Base-by-base conservation (phyloP, 2,797 vertebrate species). In the Cephalopachus bancanus region DNA sequence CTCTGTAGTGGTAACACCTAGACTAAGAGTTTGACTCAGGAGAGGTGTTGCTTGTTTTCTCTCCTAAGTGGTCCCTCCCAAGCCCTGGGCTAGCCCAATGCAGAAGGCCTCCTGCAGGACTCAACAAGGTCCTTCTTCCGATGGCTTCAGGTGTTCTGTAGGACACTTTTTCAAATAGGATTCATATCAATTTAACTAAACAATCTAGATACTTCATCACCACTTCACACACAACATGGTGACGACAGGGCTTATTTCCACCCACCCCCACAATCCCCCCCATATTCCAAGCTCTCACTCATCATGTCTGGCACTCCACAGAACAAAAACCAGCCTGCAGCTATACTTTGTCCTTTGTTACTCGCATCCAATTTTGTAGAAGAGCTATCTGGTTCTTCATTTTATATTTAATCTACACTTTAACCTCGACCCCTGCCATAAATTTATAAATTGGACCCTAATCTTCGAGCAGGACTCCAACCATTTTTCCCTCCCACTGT, bases 331-430 rank as follows among this genome's bases (percentile, higher is more conserved):
- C 28, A 57, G 55, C 19, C 60, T 57, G 72, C 65, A 55, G 71
- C 51, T 65, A 53, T 7, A 24, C 14, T 28, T 22, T 17, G 69
- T 74, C 60, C 91, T 94, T 44, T 59, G 76, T 74, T 69, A 64
- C 76, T 62, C 74, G 59, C 60, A 93, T 30, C 28, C 59, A 59
- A 24, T 90, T 84, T 69, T 78, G 49, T 12, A 83, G 59, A 57
- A 85, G 51, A 74, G 64, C 62, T 69, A 89, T 64, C 92, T 90
- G 95, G 37, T 17, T 84, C 85, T 94, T 94, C 71, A 37, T 62
- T 83, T 83, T 83, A 26, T 30, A 87, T 84, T 57, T 95, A 53
- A 92, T 83, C 93, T 88, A 76, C 5, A 92, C 30, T 49, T 74
- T 84, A 86, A 83, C 91, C 76, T 86, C 72, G 49, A 89, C 16